Evolutionary conservation across 2,888 invertebrate species (phyloP).

Genomic region (Ormia ochracea): DNA sequence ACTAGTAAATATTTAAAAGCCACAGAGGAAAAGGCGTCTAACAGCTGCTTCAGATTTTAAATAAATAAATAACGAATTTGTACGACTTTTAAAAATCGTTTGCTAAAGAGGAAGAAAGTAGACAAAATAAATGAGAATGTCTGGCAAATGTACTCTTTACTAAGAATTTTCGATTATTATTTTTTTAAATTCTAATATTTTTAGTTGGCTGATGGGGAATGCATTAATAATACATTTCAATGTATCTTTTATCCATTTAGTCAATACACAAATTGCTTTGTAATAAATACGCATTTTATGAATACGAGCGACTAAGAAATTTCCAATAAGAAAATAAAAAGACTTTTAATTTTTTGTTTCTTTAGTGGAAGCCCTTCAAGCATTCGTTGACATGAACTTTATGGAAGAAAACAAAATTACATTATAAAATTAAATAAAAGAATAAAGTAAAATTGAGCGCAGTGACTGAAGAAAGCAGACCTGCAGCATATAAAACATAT

Average conservation of each 20-base stretch:
- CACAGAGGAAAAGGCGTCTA: conserved; percentile 1
- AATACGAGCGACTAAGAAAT: not conserved
- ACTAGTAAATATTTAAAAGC: not conserved
- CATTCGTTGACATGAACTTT: conserved; percentile 51
- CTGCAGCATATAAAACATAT: not conserved
- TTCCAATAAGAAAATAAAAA: too few relatives aligned
- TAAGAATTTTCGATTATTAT: conserved; percentile 14
- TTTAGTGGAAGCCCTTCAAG: not conserved
- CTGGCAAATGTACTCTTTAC: conserved; percentile 32
- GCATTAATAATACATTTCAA: conserved; percentile 27
- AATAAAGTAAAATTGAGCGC: not conserved
- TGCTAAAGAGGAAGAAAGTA: not conserved
- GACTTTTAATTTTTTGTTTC: not conserved
- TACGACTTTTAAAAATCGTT: conserved; percentile 20
- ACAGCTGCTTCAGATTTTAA: not conserved
- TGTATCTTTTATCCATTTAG: not conserved
- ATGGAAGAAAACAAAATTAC: conserved; percentile 13
- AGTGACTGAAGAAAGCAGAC: not conserved
- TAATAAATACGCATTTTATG: conserved; percentile 23
- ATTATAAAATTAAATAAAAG: conserved; percentile 43
- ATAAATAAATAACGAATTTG: conserved; percentile 2
- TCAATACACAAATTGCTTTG: conserved; percentile 40
- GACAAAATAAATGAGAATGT: conserved; percentile 38
- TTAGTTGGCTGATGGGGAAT: conserved; percentile 27
- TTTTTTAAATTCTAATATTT: conserved; percentile 33